A percentile compares a stretch with the other conserved stretches of the same genome.
Conservation (phyloP, 2,888 invertebrate species). For the Bombyx huttoni region DNA sequence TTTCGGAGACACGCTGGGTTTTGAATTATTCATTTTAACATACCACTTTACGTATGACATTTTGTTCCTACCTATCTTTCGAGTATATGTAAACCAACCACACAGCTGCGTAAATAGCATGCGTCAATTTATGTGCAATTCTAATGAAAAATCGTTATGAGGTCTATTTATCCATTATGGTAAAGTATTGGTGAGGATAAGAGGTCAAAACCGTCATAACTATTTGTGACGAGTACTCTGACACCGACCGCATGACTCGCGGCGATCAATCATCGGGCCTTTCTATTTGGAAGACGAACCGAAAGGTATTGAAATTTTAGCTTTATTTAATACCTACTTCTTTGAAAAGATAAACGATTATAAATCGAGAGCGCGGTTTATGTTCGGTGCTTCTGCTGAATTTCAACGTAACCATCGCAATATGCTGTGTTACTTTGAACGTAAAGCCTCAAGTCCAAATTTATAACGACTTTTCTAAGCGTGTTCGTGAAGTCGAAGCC, state of each 20-base stretch:
- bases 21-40: slow-evolving; percentile 38
- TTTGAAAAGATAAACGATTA: too few relatives aligned
- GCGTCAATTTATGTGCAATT: slow-evolving; percentile 17
- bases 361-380: background rate
- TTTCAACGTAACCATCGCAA: background rate
- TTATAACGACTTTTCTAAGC: slow-evolving; percentile 19
- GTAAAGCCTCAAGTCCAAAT: background rate
- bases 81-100: slow-evolving; percentile 23
- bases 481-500: slow-evolving; percentile 36
- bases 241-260: slow-evolving; percentile 24
- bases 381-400: background rate
- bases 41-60: slow-evolving; percentile 25
- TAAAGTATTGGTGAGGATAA: slow-evolving; percentile 22
- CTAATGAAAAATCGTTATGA: slow-evolving; percentile 19
- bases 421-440: background rate
- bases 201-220: slow-evolving; percentile 30
- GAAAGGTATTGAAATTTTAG: background rate
- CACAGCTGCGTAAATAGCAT: slow-evolving; percentile 10
- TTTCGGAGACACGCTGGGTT: slow-evolving; percentile 17
- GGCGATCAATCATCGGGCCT: slow-evolving; percentile 20
- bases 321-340: background rate
- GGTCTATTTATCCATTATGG: slow-evolving; percentile 13
- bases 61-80: slow-evolving; percentile 19
- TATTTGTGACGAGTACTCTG: slow-evolving; percentile 5
- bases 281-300: slow-evolving; percentile 2